phyloP scores from a whole-genome alignment of 2,797 vertebrate species.

The Spea hammondii region DNA sequence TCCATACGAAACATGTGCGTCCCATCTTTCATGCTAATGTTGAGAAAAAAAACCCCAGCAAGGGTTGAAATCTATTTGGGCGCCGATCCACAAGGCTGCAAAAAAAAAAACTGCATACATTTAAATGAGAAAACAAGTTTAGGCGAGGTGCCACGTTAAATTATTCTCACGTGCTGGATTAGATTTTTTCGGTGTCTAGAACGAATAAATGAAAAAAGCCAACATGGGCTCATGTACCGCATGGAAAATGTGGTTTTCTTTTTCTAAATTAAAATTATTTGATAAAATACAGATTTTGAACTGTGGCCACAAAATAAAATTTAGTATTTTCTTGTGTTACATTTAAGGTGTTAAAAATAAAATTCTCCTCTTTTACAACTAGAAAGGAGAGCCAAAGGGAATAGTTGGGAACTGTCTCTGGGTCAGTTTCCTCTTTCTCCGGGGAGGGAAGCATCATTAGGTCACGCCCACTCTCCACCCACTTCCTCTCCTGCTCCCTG shows the following conservation, averaged over 20 bases:
- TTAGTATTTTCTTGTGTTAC: too few species aligned
- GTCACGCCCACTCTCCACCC: too few species aligned
- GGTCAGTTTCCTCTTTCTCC: too few species aligned
- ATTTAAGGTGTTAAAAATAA: too few species aligned
- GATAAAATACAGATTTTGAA: not conserved
- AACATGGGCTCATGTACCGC: constrained; percentile 7
- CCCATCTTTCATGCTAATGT: not conserved
- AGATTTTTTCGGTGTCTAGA: not conserved
- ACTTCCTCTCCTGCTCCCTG: too few species aligned
- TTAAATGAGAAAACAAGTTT: not conserved
- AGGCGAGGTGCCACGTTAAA: constrained; percentile 13
- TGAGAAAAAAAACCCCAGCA: not conserved
- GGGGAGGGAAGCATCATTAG: too few species aligned
- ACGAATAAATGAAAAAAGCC: constrained; percentile 1
- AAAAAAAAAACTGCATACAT: not conserved
- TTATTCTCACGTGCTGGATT: constrained; percentile 19
- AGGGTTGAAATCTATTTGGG: not conserved
- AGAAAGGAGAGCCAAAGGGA: not conserved
- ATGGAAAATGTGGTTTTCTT: not conserved
- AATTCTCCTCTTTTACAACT: not conserved
- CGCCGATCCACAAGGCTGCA: not conserved
- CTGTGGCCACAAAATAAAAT: not conserved
- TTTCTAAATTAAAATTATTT: not conserved
- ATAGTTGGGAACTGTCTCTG: too few species aligned
- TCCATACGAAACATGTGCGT: not conserved